Conservation (phyloP, 2,797 vertebrate genomes). For the Myotis findleyi region DNA sequence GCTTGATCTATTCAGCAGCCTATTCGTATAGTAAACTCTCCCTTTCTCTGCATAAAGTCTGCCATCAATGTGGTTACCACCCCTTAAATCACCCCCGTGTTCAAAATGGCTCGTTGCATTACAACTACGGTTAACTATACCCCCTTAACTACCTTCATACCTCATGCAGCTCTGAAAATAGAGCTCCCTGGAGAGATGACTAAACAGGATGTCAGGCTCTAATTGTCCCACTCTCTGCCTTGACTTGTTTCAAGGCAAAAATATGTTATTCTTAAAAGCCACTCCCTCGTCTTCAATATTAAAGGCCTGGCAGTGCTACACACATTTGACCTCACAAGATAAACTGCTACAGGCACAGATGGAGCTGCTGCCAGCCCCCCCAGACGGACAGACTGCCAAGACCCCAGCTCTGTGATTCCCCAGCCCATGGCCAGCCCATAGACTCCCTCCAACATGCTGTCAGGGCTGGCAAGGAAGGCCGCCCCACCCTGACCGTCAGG, state of each 20-base stretch:
- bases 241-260: constrained; percentile 75
- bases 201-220: constrained; percentile 66
- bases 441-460: background rate
- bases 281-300: constrained; percentile 69
- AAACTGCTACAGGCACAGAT: background rate
- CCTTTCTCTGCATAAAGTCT: constrained; percentile 18
- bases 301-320: constrained; percentile 57
- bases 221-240: constrained; percentile 63
- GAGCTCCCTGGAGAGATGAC: constrained; percentile 78
- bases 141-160: constrained; percentile 67
- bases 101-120: constrained; percentile 37
- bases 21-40: background rate
- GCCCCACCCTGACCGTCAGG: fast-evolving
- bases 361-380: background rate
- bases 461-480: background rate
- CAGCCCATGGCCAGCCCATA: background rate
- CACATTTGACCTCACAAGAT: constrained; percentile 12
- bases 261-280: constrained; percentile 77
- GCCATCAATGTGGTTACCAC: background rate
- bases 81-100: background rate
- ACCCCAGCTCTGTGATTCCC: background rate
- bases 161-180: constrained; percentile 76
- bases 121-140: constrained; percentile 29
- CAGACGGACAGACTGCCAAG: background rate
- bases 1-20: background rate